Base-by-base conservation (phyloP, 2,888 invertebrate genomes). In the Mechanitis mazaeus region DNA sequence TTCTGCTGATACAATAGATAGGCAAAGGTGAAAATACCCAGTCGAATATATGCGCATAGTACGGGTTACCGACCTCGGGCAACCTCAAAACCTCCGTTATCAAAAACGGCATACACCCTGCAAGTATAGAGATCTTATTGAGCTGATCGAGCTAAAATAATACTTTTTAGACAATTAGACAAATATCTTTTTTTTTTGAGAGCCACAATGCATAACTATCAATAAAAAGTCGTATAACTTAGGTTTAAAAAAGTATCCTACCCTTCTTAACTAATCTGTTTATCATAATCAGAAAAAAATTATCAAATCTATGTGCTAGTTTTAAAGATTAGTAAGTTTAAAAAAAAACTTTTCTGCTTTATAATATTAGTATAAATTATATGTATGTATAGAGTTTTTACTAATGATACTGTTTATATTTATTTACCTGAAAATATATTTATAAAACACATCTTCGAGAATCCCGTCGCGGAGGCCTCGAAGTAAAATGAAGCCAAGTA, bases 21-120 rank as follows among this genome's bases (percentile, higher is more conserved):
- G 96, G 96, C 58, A 95, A 89, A 2, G 93, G 76, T 55, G 95
- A 85, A 78, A 95, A 95, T 58, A 94, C 75, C 93, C 94, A 94
- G 73, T 94, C 93, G 56, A 96, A 86, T 9, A 87, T 72, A 60
- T 92, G 78, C 0, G 94, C 93, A 45, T 94, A 91, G 63, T 93
- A 83, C 61, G 91, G 85, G 64, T 94, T 90, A 42, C 93, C 91
- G 31, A 96, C 89, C 66, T 91, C 85, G 0, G 94, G 94, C 61
- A 93, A 86, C 56, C 91, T 88, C 73, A 96, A 84, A 9, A 96
- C 92, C 71, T 93, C 91, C 0, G 95, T 92, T 59, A 94, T 92
- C 67, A 96, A 83, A 72, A 94, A 93, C 35, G 94, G 92, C 64
- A 94, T 94, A 75, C 94, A 92, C 71, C 96, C 95, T 95, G 54